A percentile compares a stretch with the other conserved stretches of the same genome.
These are phyloP conservation scores for Procambarus virginalis DNA, from an alignment of 1,140 invertebrate species.

Conservation along the genomic window DNA sequence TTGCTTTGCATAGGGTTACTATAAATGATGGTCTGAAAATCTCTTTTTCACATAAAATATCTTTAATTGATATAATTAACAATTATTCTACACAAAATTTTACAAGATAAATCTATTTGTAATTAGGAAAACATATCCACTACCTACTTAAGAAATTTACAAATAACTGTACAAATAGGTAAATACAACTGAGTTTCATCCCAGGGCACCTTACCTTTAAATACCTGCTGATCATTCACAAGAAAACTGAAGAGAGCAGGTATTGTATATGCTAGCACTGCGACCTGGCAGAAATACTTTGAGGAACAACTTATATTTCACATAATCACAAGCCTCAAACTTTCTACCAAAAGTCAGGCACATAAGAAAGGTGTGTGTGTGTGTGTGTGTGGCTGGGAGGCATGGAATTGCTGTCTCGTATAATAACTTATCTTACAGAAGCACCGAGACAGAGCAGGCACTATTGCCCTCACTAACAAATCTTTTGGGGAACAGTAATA, in stretches of 20 bases:
- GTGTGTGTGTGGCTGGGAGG: background rate
- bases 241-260: background rate
- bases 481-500: background rate
- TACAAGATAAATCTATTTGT: constrained; percentile 11
- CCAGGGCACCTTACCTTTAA: constrained; percentile 14
- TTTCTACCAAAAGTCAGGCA: background rate
- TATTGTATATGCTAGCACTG: background rate
- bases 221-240: constrained; percentile 2
- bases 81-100: constrained; percentile 15
- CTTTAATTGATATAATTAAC: constrained; percentile 13
- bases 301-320: background rate
- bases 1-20: background rate
- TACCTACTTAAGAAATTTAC: constrained; percentile 33
- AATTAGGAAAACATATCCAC: constrained; percentile 11
- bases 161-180: constrained; percentile 20
- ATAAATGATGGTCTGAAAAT: background rate
- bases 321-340: background rate
- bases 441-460: background rate
- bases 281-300: background rate
- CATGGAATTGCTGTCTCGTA: background rate
- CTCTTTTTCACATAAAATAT: constrained; percentile 10
- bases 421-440: background rate
- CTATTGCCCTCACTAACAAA: constrained; percentile 6
- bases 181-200: constrained; percentile 17
- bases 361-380: background rate